Evolutionary conservation across 1,140 invertebrate genomes (phyloP).

Genomic region (Drosophila malerkotliana): DNA sequence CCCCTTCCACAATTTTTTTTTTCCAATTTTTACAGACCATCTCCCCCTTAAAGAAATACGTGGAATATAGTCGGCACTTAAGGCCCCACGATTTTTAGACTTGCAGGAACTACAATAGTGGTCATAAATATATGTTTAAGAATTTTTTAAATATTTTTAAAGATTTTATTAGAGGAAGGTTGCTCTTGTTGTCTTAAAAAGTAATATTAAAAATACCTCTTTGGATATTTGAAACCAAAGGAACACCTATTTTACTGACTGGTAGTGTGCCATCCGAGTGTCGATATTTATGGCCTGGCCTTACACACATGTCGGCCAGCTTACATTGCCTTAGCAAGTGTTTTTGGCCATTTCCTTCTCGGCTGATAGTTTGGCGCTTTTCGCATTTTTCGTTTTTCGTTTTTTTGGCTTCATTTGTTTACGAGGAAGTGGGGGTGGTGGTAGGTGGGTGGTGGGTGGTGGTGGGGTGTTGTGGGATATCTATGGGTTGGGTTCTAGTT

Average conservation of each 20-base stretch:
- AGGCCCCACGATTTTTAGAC: background rate
- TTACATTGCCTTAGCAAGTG: constrained; percentile 58
- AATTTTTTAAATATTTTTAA: background rate
- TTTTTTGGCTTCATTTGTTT: constrained; percentile 71
- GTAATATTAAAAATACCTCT: background rate
- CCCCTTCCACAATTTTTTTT: too few relatives aligned
- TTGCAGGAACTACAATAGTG: background rate
- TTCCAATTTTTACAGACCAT: background rate
- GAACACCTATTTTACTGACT: constrained; percentile 4
- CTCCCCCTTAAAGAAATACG: background rate
- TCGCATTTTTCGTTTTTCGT: constrained; percentile 30
- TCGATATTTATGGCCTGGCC: constrained; percentile 20
- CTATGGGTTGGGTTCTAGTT: constrained; percentile 19
- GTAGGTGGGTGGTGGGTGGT: background rate
- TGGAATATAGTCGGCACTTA: constrained; percentile 14
- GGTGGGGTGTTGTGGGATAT: background rate
- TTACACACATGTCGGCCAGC: constrained; percentile 34
- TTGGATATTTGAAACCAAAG: background rate
- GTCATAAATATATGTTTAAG: background rate
- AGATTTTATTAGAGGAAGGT: too few relatives aligned
- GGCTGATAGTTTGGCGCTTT: constrained; percentile 33
- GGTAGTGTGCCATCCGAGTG: background rate
- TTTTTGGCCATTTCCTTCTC: constrained; percentile 66
- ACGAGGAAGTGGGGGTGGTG: constrained; percentile 23
- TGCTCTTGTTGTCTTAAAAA: too few relatives aligned